Percentiles rank a stretch among this genome's conserved stretches.
Evolutionary conservation across 2,888 invertebrate species (phyloP).

Genomic region (Seira musarum): DNA sequence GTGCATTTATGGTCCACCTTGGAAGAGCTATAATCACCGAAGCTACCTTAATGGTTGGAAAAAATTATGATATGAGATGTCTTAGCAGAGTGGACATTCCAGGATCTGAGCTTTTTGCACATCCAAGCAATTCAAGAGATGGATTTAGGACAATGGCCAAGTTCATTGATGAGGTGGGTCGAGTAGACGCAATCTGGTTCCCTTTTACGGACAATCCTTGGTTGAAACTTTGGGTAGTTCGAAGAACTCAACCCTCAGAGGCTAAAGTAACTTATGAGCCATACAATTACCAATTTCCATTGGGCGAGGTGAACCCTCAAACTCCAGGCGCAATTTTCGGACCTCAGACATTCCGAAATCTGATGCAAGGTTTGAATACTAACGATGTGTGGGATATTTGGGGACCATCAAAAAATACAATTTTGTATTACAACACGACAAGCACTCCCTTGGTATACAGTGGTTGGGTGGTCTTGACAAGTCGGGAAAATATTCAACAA

Average conservation of each 20-base stretch:
- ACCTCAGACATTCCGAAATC: background rate
- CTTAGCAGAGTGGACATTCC: constrained; percentile 25
- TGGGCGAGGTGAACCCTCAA: constrained; percentile 22
- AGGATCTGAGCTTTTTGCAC: constrained; percentile 32
- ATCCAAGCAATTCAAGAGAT: constrained; percentile 12
- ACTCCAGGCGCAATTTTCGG: constrained; percentile 25
- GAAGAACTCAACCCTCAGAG: constrained; percentile 15
- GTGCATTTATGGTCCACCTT: constrained; percentile 49
- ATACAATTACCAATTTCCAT: constrained; percentile 41
- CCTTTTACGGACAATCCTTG: constrained; percentile 55
- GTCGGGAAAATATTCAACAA: constrained; percentile 44
- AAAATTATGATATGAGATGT: constrained; percentile 42
- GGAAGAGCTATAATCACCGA: constrained; percentile 42
- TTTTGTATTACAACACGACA: constrained; percentile 38
- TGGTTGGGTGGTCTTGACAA: constrained; percentile 42
- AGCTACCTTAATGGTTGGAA: constrained; percentile 25
- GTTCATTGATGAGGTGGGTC: constrained; percentile 6
- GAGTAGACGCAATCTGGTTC: constrained; percentile 46
- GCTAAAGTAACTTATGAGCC: constrained; percentile 29
- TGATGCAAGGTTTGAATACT: constrained; percentile 21
- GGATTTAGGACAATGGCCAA: background rate
- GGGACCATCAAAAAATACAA: constrained; percentile 54
- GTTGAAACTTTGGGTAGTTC: constrained; percentile 47
- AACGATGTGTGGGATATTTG: constrained; percentile 45
- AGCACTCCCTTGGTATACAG: constrained; percentile 17